Evolutionary conservation across 2,797 vertebrate species (phyloP).

Genomic region (Phataginus tricuspis): DNA sequence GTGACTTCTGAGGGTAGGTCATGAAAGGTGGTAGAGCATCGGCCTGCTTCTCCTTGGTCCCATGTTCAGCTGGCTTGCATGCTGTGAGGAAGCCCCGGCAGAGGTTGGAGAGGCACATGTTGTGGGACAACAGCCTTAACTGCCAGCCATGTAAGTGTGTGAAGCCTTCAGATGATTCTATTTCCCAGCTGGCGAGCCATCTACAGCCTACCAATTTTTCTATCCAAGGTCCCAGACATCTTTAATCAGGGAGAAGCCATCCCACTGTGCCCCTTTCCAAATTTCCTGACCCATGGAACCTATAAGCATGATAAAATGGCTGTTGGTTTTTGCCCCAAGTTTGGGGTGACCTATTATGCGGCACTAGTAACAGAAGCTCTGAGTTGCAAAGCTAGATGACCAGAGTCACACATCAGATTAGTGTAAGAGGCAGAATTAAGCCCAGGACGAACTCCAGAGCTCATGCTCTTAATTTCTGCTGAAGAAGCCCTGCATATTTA

Average conservation of each 20-base stretch:
- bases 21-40: neutral
- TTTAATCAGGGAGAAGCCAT: neutral
- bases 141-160: too few relatives aligned
- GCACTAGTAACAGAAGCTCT: neutral
- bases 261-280: neutral
- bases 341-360: neutral
- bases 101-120: accelerated
- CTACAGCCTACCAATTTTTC: neutral
- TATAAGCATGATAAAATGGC: neutral
- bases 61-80: neutral
- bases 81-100: neutral
- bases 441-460: neutral
- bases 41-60: neutral
- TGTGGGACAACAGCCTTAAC: neutral
- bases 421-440: neutral
- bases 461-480: neutral
- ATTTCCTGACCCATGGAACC: neutral
- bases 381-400: neutral
- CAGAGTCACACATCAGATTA: neutral
- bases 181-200: neutral
- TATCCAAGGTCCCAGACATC: neutral
- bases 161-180: neutral
- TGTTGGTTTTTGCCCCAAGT: neutral
- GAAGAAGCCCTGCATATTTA: neutral
- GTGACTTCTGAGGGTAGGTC: neutral